These are phyloP conservation scores for Ditula angustiorana DNA, from an alignment of 2,888 invertebrate species.

Conservation along the genomic window DNA sequence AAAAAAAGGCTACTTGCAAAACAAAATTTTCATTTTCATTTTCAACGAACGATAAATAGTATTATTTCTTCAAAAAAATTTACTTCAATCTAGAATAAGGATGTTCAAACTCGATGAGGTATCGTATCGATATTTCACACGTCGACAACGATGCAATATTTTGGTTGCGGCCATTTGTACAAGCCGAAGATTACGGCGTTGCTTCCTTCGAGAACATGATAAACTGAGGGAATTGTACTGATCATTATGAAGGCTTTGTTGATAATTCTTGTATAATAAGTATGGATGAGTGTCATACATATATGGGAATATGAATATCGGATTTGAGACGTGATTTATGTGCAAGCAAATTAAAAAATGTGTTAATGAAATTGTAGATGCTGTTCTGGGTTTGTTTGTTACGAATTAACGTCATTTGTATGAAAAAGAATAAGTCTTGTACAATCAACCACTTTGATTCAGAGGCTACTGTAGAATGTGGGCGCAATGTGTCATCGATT, in stretches of 20 bases:
- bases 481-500: too few relatives aligned
- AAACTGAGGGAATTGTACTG: constrained; percentile 17
- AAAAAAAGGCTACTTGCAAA: too few relatives aligned
- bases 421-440: too few relatives aligned
- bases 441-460: too few relatives aligned
- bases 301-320: not conserved
- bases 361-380: too few relatives aligned
- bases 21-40: not conserved
- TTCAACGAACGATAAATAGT: not conserved
- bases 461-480: too few relatives aligned
- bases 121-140: constrained; percentile 35
- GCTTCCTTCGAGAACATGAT: constrained; percentile 10
- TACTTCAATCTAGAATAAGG: constrained; percentile 14
- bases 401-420: too few relatives aligned
- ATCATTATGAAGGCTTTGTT: constrained; percentile 1
- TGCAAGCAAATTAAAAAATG: too few relatives aligned
- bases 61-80: not conserved
- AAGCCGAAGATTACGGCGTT: too few relatives aligned
- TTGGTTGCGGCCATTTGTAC: constrained; percentile 31
- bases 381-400: too few relatives aligned
- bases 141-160: constrained; percentile 34
- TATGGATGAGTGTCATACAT: not conserved
- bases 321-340: not conserved
- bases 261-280: constrained; percentile 2
- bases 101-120: constrained; percentile 17